Base-by-base conservation (phyloP, 2,888 invertebrate genomes). In the Brachypalpus laphriformis region DNA sequence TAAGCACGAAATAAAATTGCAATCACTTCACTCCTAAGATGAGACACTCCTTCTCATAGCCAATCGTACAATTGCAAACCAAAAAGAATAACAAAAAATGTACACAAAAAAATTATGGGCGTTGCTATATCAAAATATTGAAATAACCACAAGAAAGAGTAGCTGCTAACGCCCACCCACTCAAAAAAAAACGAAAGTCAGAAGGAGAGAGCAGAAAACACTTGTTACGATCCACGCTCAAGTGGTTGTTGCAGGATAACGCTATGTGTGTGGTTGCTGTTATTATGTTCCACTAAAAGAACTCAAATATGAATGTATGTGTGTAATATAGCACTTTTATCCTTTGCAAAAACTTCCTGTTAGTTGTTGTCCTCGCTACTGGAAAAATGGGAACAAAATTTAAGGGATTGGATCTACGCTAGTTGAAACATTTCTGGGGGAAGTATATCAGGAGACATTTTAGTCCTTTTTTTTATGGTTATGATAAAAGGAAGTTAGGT, bases 331-430 rank as follows among this genome's bases (percentile, higher is more conserved):
- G 63, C 25, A 34, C 14, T 63, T 54, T 34, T 51, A 63, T 72
- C 45, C 51, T 66, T 61, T 70, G 40, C 47, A 40, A 31, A 11
- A 72, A 45, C 16, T 74, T 31, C 47, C 28, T 40, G 16, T 2
- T 1, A 18, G 66, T 70, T 57, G 31, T 42, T 70, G 70, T 70
- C 70, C 31, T 45, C n/a, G 72, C 80, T 80, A 42, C 80, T 37
- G 40, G 72, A 59, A 65, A n/a, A 74, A 72, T 16, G 28, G 25
- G n/a, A 34, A 3, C 3, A 51, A 16, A 11, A 22, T 57, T 3
- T 14, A 25, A 61, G 40, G 74, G 83, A 70, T 80, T 78, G 82
- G n/a, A 74, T 68, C 66, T 61, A 8, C 8, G 72, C n/a, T 82
- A 8, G 2, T 14, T 18, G 1, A 14, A 34, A 25, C 0, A 16